A percentile compares a stretch with the other conserved stretches of the same genome.
These are phyloP conservation scores for Parus major DNA, from an alignment of 2,113 vertebrate species.

Conservation along the genomic window DNA sequence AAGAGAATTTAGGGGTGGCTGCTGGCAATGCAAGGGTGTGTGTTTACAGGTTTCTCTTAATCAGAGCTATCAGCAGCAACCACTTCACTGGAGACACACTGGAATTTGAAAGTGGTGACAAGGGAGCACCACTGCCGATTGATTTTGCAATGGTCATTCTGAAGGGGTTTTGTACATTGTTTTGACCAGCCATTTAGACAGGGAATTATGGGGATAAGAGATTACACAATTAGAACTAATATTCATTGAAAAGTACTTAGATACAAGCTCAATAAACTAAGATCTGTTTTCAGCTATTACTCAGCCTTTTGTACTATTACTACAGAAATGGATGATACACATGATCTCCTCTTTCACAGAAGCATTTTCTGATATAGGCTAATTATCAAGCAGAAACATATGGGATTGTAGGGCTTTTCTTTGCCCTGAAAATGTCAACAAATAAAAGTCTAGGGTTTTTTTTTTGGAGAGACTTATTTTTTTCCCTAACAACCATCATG, in stretches of 20 bases:
- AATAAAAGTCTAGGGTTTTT: background rate
- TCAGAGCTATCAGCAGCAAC: background rate
- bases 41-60: background rate
- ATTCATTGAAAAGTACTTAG: background rate
- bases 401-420: background rate
- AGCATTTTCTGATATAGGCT: background rate
- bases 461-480: background rate
- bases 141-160: background rate
- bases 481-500: background rate
- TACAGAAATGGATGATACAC: background rate
- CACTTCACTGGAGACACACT: background rate
- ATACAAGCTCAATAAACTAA: background rate
- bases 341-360: background rate
- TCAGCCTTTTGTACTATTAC: background rate
- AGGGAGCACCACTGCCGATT: accelerated
- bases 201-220: background rate
- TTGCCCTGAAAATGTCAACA: background rate
- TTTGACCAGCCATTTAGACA: background rate
- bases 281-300: background rate
- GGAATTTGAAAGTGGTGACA: background rate
- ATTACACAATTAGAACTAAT: background rate
- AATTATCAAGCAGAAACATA: background rate
- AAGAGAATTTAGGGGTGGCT: background rate
- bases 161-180: background rate
- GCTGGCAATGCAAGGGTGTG: background rate